phyloP scores from a whole-genome alignment of 2,888 invertebrate genomes.

The Catocala fraxini region DNA sequence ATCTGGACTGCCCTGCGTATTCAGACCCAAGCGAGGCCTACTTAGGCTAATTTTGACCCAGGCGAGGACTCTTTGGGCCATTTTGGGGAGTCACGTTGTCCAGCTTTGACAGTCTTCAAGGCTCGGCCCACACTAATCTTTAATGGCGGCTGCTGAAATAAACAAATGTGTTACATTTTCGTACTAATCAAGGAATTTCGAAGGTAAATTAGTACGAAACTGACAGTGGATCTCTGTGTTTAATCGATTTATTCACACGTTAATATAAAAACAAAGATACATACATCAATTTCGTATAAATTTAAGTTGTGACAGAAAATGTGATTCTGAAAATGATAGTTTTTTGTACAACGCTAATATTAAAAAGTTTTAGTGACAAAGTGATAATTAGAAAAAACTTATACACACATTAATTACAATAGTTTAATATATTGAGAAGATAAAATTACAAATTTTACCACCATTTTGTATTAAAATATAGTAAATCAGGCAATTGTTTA shows the following conservation, averaged over 20 bases:
- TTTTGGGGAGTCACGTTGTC: slow-evolving; percentile 44
- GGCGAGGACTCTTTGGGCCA: slow-evolving; percentile 30
- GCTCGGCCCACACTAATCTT: slow-evolving; percentile 70
- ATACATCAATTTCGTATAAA: background rate
- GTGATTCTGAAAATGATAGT: background rate
- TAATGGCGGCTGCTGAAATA: slow-evolving; percentile 83
- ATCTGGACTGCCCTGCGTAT: slow-evolving; percentile 40
- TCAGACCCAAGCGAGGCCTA: slow-evolving; percentile 24
- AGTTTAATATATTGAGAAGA: too few species aligned
- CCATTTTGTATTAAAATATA: background rate
- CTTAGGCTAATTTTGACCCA: slow-evolving; percentile 23
- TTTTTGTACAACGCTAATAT: too few species aligned
- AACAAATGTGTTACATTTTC: slow-evolving; percentile 13
- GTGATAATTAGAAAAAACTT: too few species aligned
- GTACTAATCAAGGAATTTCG: background rate
- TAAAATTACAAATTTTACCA: background rate
- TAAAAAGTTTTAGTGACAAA: background rate
- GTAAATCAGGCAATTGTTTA: too few species aligned
- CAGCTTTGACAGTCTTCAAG: slow-evolving; percentile 71
- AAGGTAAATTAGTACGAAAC: slow-evolving; percentile 1
- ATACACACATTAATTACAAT: too few species aligned
- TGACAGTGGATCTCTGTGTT: background rate
- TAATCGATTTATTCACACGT: too few species aligned
- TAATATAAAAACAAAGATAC: too few species aligned
- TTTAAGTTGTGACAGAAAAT: background rate